phyloP scores from a whole-genome alignment of 2,888 invertebrate genomes.

The Stenodera caucasica region DNA sequence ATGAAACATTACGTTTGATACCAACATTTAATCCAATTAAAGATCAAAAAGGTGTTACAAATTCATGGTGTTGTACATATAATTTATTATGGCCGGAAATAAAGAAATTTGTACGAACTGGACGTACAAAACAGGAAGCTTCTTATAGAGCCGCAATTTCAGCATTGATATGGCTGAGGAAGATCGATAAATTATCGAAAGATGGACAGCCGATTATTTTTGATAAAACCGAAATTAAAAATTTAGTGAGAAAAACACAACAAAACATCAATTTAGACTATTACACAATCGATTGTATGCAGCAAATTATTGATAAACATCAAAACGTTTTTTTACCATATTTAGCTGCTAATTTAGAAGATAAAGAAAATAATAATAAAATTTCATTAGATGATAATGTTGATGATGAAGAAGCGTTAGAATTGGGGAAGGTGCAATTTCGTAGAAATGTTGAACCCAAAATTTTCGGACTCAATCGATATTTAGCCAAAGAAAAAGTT shows the following conservation, averaged over 20 bases:
- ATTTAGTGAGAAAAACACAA: constrained; percentile 50
- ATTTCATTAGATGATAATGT: constrained; percentile 9
- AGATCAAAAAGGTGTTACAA: constrained; percentile 37
- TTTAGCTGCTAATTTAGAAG: constrained; percentile 24
- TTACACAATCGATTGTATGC: constrained; percentile 51
- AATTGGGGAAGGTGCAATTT: constrained; percentile 16
- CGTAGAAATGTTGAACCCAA: constrained; percentile 25
- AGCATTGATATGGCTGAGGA: constrained; percentile 61
- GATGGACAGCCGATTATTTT: constrained; percentile 60
- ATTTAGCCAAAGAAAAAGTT: constrained; percentile 43
- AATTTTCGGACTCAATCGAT: constrained; percentile 34
- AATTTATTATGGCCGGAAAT: constrained; percentile 63
- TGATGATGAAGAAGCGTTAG: constrained; percentile 21
- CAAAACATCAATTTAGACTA: constrained; percentile 32
- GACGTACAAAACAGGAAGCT: constrained; percentile 60
- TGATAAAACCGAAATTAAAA: constrained; percentile 50
- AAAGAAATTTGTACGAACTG: constrained; percentile 59
- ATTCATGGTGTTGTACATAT: constrained; percentile 61
- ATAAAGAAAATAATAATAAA: constrained; percentile 8
- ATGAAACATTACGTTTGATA: constrained; percentile 48
- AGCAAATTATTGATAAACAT: constrained; percentile 49
- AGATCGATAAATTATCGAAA: constrained; percentile 56
- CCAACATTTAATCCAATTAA: constrained; percentile 50
- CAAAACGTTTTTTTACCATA: constrained; percentile 36
- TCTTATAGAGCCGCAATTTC: constrained; percentile 59